phyloP scores from a whole-genome alignment of 2,797 vertebrate species.

The Ispidina picta region DNA sequence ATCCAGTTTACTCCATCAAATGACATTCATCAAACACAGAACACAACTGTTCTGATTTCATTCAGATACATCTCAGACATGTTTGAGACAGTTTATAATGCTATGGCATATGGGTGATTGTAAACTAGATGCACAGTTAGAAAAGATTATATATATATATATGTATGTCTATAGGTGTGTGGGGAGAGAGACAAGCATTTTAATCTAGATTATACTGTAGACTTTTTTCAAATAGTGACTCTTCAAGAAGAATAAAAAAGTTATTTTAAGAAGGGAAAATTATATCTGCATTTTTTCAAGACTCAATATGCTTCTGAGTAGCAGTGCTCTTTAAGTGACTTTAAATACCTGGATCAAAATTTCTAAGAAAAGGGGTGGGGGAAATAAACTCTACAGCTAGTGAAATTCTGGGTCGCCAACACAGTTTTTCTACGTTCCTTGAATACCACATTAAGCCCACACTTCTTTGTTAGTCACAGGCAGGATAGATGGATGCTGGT shows the following conservation, averaged over 20 bases:
- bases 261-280: background rate
- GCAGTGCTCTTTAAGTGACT: background rate
- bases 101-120: background rate
- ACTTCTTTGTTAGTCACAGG: background rate
- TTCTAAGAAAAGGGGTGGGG: background rate
- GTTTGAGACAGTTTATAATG: background rate
- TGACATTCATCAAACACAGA: background rate
- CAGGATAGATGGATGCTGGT: background rate
- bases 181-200: background rate
- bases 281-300: background rate
- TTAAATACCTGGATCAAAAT: background rate
- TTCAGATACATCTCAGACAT: background rate
- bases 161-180: rapidly evolving
- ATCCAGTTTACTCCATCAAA: background rate
- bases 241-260: background rate
- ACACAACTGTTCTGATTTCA: background rate
- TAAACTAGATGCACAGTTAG: background rate
- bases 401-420: background rate
- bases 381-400: background rate
- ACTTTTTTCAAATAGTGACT: background rate
- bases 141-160: background rate
- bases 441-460: rapidly evolving
- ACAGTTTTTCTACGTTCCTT: background rate
- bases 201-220: background rate
- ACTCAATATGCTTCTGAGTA: background rate